phyloP scores from a whole-genome alignment of 2,888 invertebrate species.

The Acrobasis repandana region DNA sequence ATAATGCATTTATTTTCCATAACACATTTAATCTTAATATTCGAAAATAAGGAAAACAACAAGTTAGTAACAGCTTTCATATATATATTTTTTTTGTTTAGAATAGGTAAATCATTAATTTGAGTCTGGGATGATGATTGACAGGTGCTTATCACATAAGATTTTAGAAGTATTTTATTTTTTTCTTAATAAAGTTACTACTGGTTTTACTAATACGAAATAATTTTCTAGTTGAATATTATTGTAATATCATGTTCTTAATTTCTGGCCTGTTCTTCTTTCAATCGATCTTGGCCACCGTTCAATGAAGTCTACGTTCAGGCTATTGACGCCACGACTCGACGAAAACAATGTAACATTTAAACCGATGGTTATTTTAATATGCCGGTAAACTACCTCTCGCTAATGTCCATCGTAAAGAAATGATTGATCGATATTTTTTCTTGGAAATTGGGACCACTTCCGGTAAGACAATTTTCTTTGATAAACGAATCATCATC shows the following conservation, averaged over 20 bases:
- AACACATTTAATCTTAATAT: too few species aligned
- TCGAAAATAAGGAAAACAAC: too few species aligned
- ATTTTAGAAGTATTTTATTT: too few species aligned
- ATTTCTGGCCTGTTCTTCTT: conserved; percentile 11
- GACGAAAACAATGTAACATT: background rate
- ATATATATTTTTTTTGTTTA: too few species aligned
- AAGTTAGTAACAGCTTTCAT: too few species aligned
- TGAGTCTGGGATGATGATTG: too few species aligned
- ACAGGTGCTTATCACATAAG: too few species aligned
- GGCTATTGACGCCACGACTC: conserved; percentile 15
- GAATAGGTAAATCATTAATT: too few species aligned
- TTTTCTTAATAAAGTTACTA: too few species aligned
- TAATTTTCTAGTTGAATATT: background rate
- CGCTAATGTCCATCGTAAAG: background rate
- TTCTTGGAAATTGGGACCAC: background rate
- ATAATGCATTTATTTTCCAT: too few species aligned
- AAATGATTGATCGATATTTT: background rate
- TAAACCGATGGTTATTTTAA: background rate
- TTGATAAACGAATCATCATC: too few species aligned
- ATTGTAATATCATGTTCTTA: background rate
- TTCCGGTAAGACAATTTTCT: too few species aligned
- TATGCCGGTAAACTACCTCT: background rate
- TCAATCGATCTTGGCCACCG: conserved; percentile 18
- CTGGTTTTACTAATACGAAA: background rate
- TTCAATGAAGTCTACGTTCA: conserved; percentile 21